phyloP scores from a whole-genome alignment of 2,113 vertebrate species.

The Corythornis vintsioides region DNA sequence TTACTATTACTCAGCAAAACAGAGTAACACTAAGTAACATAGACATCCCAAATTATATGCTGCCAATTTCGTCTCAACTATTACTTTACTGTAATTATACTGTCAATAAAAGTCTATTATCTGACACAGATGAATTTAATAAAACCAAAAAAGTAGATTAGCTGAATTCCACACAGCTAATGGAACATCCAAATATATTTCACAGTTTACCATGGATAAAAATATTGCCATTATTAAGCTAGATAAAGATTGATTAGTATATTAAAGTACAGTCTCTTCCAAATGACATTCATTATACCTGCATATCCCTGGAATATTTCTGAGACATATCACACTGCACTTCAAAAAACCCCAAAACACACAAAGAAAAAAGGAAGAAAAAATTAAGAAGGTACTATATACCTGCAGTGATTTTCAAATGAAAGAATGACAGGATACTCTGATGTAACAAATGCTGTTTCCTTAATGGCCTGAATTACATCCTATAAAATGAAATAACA shows the following conservation, averaged over 20 bases:
- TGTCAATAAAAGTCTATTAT: neutral
- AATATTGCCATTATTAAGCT: neutral
- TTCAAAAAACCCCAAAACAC: neutral
- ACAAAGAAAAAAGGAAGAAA: neutral
- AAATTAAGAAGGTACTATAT: neutral
- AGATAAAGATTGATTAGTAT: neutral
- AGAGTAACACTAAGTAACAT: neutral
- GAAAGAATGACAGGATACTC: slow-evolving; percentile 97
- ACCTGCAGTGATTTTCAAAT: slow-evolving; percentile 99
- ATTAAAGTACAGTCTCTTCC: neutral
- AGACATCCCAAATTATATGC: slow-evolving; percentile 4
- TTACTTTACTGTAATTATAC: slow-evolving; percentile 6
- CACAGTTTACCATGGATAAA: neutral
- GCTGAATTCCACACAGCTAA: slow-evolving; percentile 7
- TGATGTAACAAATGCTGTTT: slow-evolving; percentile 95
- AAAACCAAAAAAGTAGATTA: neutral
- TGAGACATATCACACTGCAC: neutral
- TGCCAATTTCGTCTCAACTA: neutral
- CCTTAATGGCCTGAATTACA: slow-evolving; percentile 97
- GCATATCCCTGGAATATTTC: neutral
- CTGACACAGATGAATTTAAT: neutral
- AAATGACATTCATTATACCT: neutral
- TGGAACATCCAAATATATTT: slow-evolving; percentile 12
- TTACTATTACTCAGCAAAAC: slow-evolving; percentile 2
- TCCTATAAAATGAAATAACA: slow-evolving; percentile 80